A percentile compares a stretch with the other conserved stretches of the same genome.
Conservation (phyloP, 2,888 invertebrate species). For the Drosophila sordidula region DNA sequence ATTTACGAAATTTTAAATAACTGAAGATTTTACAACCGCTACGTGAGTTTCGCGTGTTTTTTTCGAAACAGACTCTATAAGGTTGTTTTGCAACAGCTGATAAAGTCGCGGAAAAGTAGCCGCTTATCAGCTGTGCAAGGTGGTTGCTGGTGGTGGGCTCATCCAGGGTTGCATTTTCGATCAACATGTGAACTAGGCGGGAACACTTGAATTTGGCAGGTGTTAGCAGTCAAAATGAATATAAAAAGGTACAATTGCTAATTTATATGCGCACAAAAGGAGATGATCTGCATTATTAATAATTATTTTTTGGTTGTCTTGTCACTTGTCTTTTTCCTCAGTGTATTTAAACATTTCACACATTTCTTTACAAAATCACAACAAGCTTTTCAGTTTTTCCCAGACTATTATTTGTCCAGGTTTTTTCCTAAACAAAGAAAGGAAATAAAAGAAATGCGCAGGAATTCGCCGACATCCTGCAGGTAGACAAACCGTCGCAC, state of each 20-base stretch:
- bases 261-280: too few relatives aligned
- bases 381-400: background rate
- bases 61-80: slow-evolving; percentile 15
- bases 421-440: slow-evolving; percentile 30
- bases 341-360: background rate
- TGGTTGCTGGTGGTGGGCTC: slow-evolving; percentile 38
- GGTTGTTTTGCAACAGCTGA: slow-evolving; percentile 28
- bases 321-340: background rate
- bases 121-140: slow-evolving; percentile 34
- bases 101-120: slow-evolving; percentile 20
- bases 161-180: slow-evolving; percentile 18
- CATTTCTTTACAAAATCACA: background rate
- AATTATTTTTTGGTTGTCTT: background rate
- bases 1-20: slow-evolving; percentile 5
- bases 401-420: slow-evolving; percentile 16
- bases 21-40: slow-evolving; percentile 4
- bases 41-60: slow-evolving; percentile 28
- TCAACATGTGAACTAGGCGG: slow-evolving; percentile 44
- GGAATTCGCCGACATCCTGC: slow-evolving; percentile 52
- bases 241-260: too few relatives aligned
- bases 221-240: too few relatives aligned
- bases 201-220: slow-evolving; percentile 24
- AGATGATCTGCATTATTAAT: background rate
- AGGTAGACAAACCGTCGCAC: slow-evolving; percentile 52
- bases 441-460: slow-evolving; percentile 18